Percentiles rank a stretch among this genome's conserved stretches.
These are phyloP conservation scores for Geothlypis trichas DNA, from an alignment of 2,113 vertebrate genomes.

Conservation along the genomic window DNA sequence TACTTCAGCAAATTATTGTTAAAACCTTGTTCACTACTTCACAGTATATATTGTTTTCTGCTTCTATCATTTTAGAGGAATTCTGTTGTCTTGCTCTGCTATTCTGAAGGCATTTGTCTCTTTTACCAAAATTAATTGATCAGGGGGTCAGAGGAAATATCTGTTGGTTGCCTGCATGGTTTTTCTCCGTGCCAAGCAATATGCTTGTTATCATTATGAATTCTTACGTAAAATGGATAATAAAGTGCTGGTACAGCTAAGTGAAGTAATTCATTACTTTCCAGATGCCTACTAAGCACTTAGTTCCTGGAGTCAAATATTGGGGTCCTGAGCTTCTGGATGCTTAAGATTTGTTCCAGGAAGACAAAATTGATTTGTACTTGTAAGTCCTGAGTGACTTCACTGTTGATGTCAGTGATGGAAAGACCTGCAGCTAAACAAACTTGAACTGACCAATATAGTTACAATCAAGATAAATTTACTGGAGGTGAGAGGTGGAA, in stretches of 20 bases:
- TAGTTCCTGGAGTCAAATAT: not conserved
- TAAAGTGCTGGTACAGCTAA: conserved; percentile 33
- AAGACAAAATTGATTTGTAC: not conserved
- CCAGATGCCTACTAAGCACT: conserved; percentile 21
- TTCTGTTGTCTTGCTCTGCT: not conserved
- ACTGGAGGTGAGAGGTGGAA: not conserved
- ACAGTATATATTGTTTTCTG: not conserved
- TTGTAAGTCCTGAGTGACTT: not conserved
- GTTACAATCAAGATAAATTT: conserved; percentile 22
- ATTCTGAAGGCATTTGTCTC: not conserved
- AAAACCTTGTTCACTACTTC: not conserved
- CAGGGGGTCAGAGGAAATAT: conserved; percentile 21
- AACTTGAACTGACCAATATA: not conserved
- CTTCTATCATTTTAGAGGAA: not conserved
- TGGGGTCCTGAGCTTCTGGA: not conserved
- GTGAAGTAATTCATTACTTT: conserved; percentile 33
- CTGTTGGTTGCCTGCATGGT: not conserved
- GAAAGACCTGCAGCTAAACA: not conserved
- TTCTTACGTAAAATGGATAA: conserved; percentile 25
- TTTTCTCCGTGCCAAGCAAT: conserved; percentile 20
- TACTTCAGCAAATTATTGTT: not conserved
- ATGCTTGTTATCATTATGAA: not conserved
- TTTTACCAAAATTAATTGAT: conserved; percentile 29
- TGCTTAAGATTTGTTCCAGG: conserved; percentile 2
- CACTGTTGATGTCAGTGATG: conserved; percentile 1